phyloP scores from a whole-genome alignment of 2,888 invertebrate genomes.

The Drosophila kambysellisi region DNA sequence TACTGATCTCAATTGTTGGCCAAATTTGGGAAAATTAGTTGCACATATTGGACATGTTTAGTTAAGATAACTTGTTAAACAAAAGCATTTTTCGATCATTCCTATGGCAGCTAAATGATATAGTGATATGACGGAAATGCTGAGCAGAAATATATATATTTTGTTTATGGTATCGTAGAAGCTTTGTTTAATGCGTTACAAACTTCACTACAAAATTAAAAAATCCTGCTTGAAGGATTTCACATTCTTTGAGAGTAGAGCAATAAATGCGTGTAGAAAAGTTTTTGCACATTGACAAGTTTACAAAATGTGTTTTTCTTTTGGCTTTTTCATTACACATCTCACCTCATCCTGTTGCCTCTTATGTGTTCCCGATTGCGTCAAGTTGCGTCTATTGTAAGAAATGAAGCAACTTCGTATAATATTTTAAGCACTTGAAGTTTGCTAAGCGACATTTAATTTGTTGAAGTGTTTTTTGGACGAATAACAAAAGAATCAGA shows the following conservation, averaged over 20 bases:
- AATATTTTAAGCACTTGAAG: background rate
- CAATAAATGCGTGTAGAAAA: conserved; percentile 23
- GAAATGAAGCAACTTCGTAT: background rate
- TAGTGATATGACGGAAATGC: background rate
- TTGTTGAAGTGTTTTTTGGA: background rate
- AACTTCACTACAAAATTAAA: background rate
- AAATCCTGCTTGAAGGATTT: background rate
- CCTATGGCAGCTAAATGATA: background rate
- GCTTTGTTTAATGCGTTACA: too few species aligned
- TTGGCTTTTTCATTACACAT: background rate
- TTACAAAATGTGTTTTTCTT: conserved; percentile 6
- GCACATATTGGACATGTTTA: background rate
- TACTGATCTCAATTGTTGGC: background rate
- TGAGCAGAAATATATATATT: too few species aligned
- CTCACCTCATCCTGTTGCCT: background rate
- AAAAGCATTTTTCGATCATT: background rate
- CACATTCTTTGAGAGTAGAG: background rate
- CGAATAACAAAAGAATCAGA: background rate
- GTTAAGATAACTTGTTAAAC: background rate
- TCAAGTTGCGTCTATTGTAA: conserved; percentile 1
- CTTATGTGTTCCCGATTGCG: conserved; percentile 1
- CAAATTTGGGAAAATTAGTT: background rate
- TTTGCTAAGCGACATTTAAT: background rate
- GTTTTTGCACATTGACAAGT: conserved; percentile 19
- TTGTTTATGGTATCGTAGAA: too few species aligned